Evolutionary conservation across 2,888 invertebrate species (phyloP).

Genomic region (Gonocerus acuteangulatus): DNA sequence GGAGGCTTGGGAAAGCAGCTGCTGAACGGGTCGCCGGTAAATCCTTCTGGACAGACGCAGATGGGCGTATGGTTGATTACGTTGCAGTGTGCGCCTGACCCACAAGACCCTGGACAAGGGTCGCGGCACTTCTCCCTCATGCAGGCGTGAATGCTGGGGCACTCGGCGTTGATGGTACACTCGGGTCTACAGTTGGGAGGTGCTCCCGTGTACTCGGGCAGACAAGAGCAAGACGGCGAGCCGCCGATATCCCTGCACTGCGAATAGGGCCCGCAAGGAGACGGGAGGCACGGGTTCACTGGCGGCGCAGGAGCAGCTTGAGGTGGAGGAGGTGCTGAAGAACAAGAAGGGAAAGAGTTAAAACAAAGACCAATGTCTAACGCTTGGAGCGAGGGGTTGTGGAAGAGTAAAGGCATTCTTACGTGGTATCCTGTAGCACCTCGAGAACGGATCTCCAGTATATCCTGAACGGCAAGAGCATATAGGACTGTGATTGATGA

Average conservation of each 20-base stretch:
- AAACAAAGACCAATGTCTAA: too few relatives aligned
- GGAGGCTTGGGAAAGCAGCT: conserved; percentile 43
- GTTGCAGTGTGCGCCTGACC: conserved; percentile 61
- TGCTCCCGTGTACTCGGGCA: conserved; percentile 73
- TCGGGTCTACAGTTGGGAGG: conserved; percentile 75
- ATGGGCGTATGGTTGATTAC: conserved; percentile 53
- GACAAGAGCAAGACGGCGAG: conserved; percentile 71
- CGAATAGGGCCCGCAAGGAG: conserved; percentile 80
- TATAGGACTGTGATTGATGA: conserved; percentile 44
- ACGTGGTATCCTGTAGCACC: neutral
- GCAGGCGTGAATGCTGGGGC: conserved; percentile 65
- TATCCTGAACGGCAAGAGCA: conserved; percentile 44
- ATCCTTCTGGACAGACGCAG: conserved; percentile 51
- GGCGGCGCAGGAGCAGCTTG: conserved; percentile 30
- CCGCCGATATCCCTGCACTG: conserved; percentile 67
- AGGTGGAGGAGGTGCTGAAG: conserved; percentile 35
- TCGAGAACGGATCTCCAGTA: conserved; percentile 44
- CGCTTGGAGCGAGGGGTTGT: too few relatives aligned
- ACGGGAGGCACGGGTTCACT: conserved; percentile 67
- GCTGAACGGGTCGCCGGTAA: conserved; percentile 53
- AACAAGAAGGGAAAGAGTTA: conserved; percentile 33
- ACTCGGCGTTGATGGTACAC: conserved; percentile 78
- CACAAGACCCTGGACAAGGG: conserved; percentile 71
- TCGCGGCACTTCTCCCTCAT: conserved; percentile 67
- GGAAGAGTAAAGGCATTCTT: neutral